Conservation (phyloP, 2,888 invertebrate genomes). For the Trachelus stipa region DNA sequence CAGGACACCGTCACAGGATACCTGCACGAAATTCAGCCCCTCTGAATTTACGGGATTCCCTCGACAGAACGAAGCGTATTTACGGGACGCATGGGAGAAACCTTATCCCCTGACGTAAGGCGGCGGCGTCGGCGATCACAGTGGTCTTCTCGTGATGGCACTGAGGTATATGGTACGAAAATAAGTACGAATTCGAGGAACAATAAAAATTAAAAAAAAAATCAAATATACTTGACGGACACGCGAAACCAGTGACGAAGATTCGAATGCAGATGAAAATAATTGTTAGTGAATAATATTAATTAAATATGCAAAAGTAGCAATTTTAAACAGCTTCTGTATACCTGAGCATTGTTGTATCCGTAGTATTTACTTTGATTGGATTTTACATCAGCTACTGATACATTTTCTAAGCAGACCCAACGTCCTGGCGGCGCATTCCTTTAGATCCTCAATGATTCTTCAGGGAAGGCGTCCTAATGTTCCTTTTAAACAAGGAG, state of each 20-base stretch:
- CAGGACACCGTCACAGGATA: neutral
- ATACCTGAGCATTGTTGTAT: neutral
- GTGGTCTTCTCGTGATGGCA: neutral
- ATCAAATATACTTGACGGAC: neutral
- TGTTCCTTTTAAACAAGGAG: constrained; percentile 5
- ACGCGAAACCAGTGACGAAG: neutral
- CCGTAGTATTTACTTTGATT: neutral
- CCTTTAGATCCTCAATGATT: constrained; percentile 6
- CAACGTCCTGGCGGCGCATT: constrained; percentile 2
- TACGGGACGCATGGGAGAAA: neutral
- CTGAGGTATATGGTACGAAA: neutral
- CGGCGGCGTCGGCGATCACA: neutral
- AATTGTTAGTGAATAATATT: neutral
- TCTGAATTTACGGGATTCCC: neutral
- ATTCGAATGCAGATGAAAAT: neutral
- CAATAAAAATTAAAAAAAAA: neutral
- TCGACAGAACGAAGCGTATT: neutral
- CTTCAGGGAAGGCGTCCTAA: neutral
- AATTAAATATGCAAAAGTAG: neutral
- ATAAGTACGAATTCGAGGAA: neutral
- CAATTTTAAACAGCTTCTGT: neutral
- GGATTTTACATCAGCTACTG: neutral
- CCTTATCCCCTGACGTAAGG: neutral
- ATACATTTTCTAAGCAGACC: neutral
- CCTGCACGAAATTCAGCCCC: neutral